Conservation (phyloP, 2,797 vertebrate genomes). For the Tolypeutes matacus region DNA sequence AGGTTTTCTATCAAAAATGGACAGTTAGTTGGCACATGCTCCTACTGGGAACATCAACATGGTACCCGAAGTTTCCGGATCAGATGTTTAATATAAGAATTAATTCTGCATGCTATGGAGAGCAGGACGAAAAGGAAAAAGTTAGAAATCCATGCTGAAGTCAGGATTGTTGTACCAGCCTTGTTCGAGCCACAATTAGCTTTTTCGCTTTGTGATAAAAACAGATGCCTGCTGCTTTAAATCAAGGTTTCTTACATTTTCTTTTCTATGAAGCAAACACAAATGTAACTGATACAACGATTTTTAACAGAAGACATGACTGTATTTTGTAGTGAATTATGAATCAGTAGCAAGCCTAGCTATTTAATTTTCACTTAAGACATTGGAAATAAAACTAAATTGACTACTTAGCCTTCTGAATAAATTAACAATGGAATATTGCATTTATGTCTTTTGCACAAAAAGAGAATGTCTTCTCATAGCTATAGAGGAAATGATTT, state of each 20-base stretch:
- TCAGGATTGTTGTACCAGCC: background rate
- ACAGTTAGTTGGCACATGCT: background rate
- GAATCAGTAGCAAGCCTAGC: conserved; percentile 27
- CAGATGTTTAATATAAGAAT: background rate
- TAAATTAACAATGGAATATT: conserved; percentile 52
- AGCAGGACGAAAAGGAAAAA: background rate
- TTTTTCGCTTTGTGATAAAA: conserved; percentile 43
- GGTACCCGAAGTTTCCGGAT: background rate
- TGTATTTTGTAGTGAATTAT: conserved; percentile 56
- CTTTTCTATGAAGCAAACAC: conserved; percentile 49
- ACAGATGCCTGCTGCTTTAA: conserved; percentile 66
- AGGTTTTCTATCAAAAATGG: background rate
- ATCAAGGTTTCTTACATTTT: conserved; percentile 43
- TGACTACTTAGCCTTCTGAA: conserved; percentile 12
- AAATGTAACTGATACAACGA: conserved; percentile 50
- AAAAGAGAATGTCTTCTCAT: background rate
- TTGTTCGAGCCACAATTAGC: background rate
- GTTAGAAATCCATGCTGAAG: background rate
- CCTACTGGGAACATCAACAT: background rate
- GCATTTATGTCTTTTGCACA: conserved; percentile 23
- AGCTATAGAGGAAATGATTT: background rate
- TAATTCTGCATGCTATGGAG: background rate
- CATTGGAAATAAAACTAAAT: conserved; percentile 41
- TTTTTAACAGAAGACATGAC: conserved; percentile 47
- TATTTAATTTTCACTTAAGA: conserved; percentile 60